Conservation (phyloP, 2,888 invertebrate species). For the Anoncus sp. region DNA sequence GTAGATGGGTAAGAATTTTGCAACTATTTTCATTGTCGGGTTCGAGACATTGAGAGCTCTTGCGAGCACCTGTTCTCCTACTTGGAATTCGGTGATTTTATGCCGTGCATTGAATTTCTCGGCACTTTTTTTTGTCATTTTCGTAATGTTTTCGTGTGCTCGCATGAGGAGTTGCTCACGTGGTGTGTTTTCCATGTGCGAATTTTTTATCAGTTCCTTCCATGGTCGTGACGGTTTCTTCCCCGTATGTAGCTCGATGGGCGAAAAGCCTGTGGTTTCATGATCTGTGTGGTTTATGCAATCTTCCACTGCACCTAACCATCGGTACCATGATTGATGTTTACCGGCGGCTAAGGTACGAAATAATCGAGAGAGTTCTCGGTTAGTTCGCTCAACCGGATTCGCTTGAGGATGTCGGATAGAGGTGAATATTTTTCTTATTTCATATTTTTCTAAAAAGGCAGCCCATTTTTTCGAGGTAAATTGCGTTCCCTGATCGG, state of each 20-base stretch:
- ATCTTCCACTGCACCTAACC: neutral
- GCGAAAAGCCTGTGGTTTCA: neutral
- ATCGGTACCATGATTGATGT: neutral
- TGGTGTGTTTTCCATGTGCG: no score
- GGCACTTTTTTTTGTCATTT: neutral
- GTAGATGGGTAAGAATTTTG: neutral
- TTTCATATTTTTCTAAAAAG: neutral
- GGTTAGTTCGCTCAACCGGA: constrained; percentile 1
- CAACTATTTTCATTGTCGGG: neutral
- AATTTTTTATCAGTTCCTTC: neutral
- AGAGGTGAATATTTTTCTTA: neutral
- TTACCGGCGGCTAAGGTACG: neutral
- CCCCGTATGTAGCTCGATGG: neutral
- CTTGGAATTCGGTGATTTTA: neutral
- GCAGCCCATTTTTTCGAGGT: neutral
- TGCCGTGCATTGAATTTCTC: neutral
- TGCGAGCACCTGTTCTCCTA: neutral
- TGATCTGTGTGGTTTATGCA: neutral
- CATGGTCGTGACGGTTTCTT: neutral
- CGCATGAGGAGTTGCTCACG: neutral
- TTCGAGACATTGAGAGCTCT: neutral
- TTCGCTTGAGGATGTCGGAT: constrained; percentile 19
- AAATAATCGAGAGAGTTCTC: neutral
- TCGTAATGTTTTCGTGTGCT: no score
- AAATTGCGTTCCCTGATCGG: constrained; percentile 7